Evolutionary conservation across 2,113 vertebrate species (phyloP).

Genomic region (Suncus etruscus): DNA sequence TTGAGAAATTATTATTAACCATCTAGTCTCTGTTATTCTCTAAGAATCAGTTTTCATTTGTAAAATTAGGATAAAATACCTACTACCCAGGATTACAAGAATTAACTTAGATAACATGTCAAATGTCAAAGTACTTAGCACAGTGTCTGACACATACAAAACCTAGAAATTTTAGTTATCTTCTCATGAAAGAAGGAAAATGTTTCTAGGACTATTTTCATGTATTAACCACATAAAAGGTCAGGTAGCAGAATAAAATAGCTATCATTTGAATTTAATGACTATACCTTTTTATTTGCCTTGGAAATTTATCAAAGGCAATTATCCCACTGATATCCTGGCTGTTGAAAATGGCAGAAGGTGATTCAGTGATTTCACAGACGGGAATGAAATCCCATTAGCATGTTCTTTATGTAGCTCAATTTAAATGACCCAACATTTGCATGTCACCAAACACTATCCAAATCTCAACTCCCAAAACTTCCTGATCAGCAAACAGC

Average conservation of each 20-base stretch:
- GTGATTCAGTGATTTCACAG: background rate
- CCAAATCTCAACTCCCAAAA: background rate
- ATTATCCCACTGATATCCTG: background rate
- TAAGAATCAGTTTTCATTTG: background rate
- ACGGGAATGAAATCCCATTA: background rate
- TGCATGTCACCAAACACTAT: fast-evolving
- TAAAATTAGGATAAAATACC: slow-evolving; percentile 31
- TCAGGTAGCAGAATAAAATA: slow-evolving; percentile 41
- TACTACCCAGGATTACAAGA: background rate
- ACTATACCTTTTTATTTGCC: background rate
- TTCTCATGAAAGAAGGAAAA: background rate
- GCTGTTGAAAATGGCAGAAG: background rate
- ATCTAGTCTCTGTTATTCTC: slow-evolving; percentile 50
- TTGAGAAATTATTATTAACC: slow-evolving; percentile 39
- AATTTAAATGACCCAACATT: fast-evolving
- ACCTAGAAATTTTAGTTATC: slow-evolving; percentile 33
- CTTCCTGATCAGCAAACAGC: background rate
- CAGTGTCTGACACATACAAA: slow-evolving; percentile 20
- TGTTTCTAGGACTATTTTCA: slow-evolving; percentile 29
- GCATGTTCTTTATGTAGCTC: background rate
- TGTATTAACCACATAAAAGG: slow-evolving; percentile 17
- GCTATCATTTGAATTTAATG: background rate
- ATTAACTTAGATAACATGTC: slow-evolving; percentile 39
- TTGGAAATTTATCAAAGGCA: background rate
- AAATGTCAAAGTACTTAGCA: slow-evolving; percentile 50